Conservation (phyloP, 2,797 vertebrate species). For the Spinibarbus caldwelli region DNA sequence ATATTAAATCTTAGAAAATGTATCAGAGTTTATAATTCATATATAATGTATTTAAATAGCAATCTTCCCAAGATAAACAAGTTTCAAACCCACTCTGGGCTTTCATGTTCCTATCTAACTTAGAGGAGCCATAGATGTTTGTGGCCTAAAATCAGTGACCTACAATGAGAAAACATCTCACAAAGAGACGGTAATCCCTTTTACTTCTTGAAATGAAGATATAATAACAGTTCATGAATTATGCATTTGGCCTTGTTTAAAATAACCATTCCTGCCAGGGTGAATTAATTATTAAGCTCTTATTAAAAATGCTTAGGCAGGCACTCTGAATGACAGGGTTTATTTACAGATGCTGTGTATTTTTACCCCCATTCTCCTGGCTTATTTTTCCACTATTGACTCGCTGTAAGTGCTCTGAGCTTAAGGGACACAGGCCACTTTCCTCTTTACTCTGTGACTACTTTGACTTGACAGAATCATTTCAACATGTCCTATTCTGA, state of each 20-base stretch:
- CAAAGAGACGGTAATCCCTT: background rate
- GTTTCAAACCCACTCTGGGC: background rate
- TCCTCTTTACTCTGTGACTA: slow-evolving; percentile 12
- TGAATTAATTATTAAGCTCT: slow-evolving; percentile 64
- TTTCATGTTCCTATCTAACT: background rate
- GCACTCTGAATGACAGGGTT: slow-evolving; percentile 49
- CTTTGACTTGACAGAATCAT: slow-evolving; percentile 27
- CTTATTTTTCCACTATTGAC: slow-evolving; percentile 36
- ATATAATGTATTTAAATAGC: slow-evolving; percentile 25
- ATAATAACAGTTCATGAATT: slow-evolving; percentile 60
- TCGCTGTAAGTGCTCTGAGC: slow-evolving; percentile 19
- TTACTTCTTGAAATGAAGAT: slow-evolving; percentile 49
- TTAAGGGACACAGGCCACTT: slow-evolving; percentile 16
- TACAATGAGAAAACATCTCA: background rate
- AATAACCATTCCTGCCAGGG: slow-evolving; percentile 55
- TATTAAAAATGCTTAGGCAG: slow-evolving; percentile 63
- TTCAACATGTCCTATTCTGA: slow-evolving; percentile 15
- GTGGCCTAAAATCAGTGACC: slow-evolving; percentile 10
- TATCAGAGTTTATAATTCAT: background rate
- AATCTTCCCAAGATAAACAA: background rate
- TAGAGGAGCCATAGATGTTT: background rate
- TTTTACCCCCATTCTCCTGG: slow-evolving; percentile 51
- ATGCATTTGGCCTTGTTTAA: slow-evolving; percentile 58
- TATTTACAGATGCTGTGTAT: slow-evolving; percentile 60
- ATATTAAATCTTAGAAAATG: slow-evolving; percentile 12